Evolutionary conservation across 2,888 invertebrate species (phyloP).

Genomic region (Zhengitettix transpicula): DNA sequence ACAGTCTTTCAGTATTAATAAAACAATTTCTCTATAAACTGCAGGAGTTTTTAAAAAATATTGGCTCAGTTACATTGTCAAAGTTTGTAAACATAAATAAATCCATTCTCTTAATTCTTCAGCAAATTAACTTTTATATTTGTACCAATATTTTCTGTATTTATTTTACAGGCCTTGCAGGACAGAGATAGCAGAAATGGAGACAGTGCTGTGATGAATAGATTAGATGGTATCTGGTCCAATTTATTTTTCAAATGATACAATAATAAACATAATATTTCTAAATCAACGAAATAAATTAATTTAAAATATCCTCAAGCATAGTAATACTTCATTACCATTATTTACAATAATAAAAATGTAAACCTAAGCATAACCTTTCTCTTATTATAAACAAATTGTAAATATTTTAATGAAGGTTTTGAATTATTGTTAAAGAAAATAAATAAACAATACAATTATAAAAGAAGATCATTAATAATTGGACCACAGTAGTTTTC

Average conservation of each 20-base stretch:
- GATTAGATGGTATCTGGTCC: background rate
- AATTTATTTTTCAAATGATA: background rate
- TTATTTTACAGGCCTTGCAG: constrained; percentile 32
- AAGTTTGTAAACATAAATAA: too few relatives aligned
- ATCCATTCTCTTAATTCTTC: too few relatives aligned
- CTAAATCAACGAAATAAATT: background rate
- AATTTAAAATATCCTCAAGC: background rate
- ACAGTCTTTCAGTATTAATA: too few relatives aligned
- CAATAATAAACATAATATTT: background rate
- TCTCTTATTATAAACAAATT: background rate
- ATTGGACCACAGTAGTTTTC: too few relatives aligned
- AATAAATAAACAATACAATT: background rate
- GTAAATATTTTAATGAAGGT: background rate
- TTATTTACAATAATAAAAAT: too few relatives aligned
- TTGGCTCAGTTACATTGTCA: too few relatives aligned
- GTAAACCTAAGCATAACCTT: too few relatives aligned
- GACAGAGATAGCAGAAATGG: constrained; percentile 76
- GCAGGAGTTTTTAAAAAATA: too few relatives aligned
- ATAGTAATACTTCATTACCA: too few relatives aligned
- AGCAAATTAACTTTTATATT: too few relatives aligned
- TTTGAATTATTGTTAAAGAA: background rate
- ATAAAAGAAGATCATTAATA: too few relatives aligned
- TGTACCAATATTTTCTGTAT: background rate
- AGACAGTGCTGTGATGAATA: constrained; percentile 73
- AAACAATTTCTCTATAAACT: too few relatives aligned